A percentile compares a stretch with the other conserved stretches of the same genome.
Evolutionary conservation across 2,113 vertebrate species (phyloP).

Genomic region (Mesocricetus auratus): DNA sequence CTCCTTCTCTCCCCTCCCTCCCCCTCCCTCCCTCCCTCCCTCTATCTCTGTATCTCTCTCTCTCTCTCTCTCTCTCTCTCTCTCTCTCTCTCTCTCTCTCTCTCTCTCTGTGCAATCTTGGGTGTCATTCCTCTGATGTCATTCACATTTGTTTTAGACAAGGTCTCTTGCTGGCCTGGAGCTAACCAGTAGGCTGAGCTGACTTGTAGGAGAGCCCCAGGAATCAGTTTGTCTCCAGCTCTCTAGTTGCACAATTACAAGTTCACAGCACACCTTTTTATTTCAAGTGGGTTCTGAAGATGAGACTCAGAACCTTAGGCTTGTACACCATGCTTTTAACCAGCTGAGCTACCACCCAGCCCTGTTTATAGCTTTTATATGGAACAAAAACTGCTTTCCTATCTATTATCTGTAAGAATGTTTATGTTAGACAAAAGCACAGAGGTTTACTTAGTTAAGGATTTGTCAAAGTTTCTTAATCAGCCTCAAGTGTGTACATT

Average conservation of each 20-base stretch:
- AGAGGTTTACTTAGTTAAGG: not conserved
- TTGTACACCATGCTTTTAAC: not conserved
- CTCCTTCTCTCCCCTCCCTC: not conserved
- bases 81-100: no score
- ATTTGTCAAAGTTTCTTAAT: not conserved
- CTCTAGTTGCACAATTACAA: no score
- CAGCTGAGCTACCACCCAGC: not conserved
- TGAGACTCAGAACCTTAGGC: not conserved
- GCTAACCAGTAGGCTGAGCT: not conserved
- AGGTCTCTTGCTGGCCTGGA: not conserved
- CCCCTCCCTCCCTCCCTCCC: not conserved
- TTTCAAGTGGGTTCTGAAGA: not conserved
- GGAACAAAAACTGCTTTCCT: not conserved
- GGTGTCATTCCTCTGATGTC: not conserved
- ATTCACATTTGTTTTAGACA: not conserved
- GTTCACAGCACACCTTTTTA: not conserved
- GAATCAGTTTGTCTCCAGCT: not conserved
- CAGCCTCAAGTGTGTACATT: not conserved
- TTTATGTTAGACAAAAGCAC: not conserved
- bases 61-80: no score
- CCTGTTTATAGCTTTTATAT: constrained; percentile 23
- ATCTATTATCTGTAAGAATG: constrained; percentile 23
- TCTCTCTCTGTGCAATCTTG: no score
- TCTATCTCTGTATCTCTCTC: no score
- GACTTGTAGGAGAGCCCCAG: not conserved